These are phyloP conservation scores for Egretta garzetta DNA, from an alignment of 2,113 vertebrate genomes.

Conservation along the genomic window DNA sequence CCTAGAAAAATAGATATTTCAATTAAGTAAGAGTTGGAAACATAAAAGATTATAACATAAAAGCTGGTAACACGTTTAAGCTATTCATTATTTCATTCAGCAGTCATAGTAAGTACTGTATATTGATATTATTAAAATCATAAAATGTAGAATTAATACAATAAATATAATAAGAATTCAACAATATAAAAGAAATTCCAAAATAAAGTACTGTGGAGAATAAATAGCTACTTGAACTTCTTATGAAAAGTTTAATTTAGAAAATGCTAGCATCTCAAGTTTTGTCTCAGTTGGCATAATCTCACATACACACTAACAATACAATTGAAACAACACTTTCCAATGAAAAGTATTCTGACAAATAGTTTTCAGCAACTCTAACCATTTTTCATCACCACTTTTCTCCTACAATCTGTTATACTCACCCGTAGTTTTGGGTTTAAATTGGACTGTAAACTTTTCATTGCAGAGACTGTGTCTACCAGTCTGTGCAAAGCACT, in stretches of 20 bases:
- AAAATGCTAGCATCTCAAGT: background rate
- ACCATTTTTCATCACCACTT: background rate
- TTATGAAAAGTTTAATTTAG: background rate
- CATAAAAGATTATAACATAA: background rate
- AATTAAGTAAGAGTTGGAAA: background rate
- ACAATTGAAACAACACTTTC: background rate
- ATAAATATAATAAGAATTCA: background rate
- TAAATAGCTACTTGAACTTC: background rate
- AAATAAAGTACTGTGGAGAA: background rate
- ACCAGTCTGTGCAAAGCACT: background rate
- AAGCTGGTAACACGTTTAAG: background rate
- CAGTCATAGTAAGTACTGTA: background rate
- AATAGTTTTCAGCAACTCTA: background rate
- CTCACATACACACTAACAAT: background rate
- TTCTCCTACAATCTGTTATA: background rate
- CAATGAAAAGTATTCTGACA: background rate
- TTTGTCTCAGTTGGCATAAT: background rate
- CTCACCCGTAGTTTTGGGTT: background rate
- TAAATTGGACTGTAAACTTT: background rate
- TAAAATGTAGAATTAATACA: background rate
- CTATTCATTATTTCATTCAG: background rate
- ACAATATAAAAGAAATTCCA: background rate
- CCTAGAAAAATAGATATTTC: background rate
- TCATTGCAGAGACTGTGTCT: background rate
- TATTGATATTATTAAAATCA: background rate